Conservation (phyloP, 2,888 invertebrate genomes). For the Ectobius pallidus region DNA sequence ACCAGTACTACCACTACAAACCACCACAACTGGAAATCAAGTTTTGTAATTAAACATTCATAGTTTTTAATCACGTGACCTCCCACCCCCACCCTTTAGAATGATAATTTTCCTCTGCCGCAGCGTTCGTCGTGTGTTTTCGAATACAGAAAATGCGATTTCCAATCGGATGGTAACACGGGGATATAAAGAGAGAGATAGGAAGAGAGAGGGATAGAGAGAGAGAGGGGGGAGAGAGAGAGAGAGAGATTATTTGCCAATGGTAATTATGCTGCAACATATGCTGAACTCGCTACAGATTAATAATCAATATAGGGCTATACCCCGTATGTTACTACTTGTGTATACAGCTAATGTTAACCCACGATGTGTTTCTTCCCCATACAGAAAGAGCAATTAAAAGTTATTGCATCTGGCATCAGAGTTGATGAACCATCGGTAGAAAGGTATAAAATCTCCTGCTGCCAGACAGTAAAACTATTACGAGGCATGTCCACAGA, state of each 20-base stretch:
- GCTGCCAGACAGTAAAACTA: too few relatives aligned
- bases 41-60: conserved; percentile 19
- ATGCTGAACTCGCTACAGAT: not conserved
- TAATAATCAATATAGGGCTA: too few relatives aligned
- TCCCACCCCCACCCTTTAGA: not conserved
- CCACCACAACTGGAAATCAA: conserved; percentile 1
- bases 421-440: too few relatives aligned
- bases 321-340: too few relatives aligned
- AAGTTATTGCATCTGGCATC: too few relatives aligned
- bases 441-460: too few relatives aligned
- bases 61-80: conserved; percentile 22
- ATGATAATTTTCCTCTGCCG: not conserved
- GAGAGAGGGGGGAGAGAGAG: not conserved
- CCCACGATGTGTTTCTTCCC: too few relatives aligned
- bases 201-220: not conserved
- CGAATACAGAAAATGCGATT: conserved; percentile 14
- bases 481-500: too few relatives aligned
- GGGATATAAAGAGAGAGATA: not conserved
- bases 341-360: too few relatives aligned
- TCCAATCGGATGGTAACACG: not conserved
- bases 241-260: not conserved
- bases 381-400: too few relatives aligned
- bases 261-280: conserved; percentile 9
- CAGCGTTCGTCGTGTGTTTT: not conserved
- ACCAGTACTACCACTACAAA: not conserved